Evolutionary conservation across 2,797 vertebrate genomes (phyloP), one percentile per base, ranked within the genome.

Genomic region (Silurus lanzhouensis): DNA sequence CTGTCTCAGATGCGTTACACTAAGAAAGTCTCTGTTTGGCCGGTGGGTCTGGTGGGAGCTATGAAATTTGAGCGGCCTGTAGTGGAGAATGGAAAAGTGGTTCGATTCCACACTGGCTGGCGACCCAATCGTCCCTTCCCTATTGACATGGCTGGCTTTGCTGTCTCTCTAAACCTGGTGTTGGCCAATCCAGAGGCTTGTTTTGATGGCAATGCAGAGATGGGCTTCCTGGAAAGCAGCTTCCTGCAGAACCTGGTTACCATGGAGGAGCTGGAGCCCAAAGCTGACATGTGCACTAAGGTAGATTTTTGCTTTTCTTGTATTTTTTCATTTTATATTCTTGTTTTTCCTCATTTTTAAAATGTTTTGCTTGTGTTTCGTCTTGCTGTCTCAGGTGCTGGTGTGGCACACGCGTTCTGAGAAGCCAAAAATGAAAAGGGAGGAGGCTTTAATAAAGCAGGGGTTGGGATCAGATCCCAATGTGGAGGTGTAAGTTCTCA

Each of bases 371-470:
- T 19, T 58, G 25, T 84, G 31, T 85, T 58, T 76, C 66, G 19
- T 31, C 22, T 75, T 82, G 17, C 46, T 75, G 75, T 71, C 27
- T 61, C 87, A 98, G 97, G 95, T 99, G 57, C 93, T 98, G 90
- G 97, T 99, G 83, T 98, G 97, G 97, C 97, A 99, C 87, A 99
- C 97, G 0, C 94, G 97, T 52, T 97, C 97, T 0, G 97, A 99
- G 94, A 98, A 97, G 86, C 97, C 97, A 14, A 98, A 98, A 92
- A 96, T 98, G 96, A 98, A 97, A 89, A 93, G 96, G 63, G 97
- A 99, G 90, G 97, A 98, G 14, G 94, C 95, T 76, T 92, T 99
- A 78, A 95, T 96, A 91, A 95, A 96, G 84, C 95, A 97, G 90
- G 97, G 97, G 52, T 92, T 94, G 82, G 97, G 97, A n/a, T 98